These are phyloP conservation scores for Cyphomyrus plagiostoma DNA, from an alignment of 2,113 vertebrate genomes.

Conservation along the genomic window DNA sequence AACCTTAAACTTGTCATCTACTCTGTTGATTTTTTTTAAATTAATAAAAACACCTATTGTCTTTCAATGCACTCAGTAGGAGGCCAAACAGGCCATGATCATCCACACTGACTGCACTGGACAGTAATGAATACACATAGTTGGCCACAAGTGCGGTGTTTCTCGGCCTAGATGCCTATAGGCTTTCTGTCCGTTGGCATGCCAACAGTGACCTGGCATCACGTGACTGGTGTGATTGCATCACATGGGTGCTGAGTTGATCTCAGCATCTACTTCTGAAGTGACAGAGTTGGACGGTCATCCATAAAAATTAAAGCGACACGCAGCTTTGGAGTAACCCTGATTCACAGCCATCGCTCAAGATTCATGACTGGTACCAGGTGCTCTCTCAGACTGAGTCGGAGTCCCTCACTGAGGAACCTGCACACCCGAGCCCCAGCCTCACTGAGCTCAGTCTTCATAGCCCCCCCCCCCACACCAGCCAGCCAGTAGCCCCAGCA, in stretches of 20 bases:
- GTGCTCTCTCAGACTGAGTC: neutral
- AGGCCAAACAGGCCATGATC: neutral
- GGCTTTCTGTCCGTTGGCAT: neutral
- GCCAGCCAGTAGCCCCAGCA: neutral
- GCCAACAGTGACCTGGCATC: neutral
- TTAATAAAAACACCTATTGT: neutral
- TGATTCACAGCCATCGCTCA: neutral
- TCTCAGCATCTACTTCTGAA: neutral
- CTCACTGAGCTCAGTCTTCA: neutral
- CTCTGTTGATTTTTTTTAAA: neutral
- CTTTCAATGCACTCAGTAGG: neutral
- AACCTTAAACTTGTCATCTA: neutral
- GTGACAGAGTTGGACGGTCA: neutral
- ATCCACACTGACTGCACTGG: too few relatives aligned
- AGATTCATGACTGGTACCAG: neutral
- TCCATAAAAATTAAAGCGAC: neutral
- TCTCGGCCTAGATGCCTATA: neutral
- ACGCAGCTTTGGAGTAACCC: neutral
- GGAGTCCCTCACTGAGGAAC: neutral
- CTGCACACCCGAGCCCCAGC: neutral
- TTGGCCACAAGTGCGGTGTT: neutral
- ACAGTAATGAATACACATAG: neutral
- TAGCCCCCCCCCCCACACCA: neutral
- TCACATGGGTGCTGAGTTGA: neutral
- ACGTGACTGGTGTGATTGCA: neutral